These are phyloP conservation scores for Endomychus coccineus DNA, from an alignment of 2,888 invertebrate species.

Conservation along the genomic window DNA sequence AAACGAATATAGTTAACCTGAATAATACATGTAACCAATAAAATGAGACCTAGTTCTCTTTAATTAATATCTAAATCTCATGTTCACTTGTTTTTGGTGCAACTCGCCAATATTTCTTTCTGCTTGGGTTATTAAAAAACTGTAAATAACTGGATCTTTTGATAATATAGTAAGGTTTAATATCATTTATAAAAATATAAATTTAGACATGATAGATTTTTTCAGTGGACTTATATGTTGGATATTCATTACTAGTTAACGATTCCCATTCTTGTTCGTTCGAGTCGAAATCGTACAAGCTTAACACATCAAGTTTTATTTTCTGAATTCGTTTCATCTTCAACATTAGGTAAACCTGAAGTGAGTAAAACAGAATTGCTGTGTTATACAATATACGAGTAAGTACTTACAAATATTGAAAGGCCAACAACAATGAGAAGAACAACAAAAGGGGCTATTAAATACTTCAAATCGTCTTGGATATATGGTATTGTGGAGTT, in stretches of 20 bases:
- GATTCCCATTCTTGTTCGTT: constrained; percentile 63
- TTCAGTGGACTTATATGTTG: constrained; percentile 27
- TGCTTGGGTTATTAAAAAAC: too few species aligned
- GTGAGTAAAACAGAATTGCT: constrained; percentile 12
- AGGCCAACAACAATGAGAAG: constrained; percentile 38
- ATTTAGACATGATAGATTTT: too few species aligned
- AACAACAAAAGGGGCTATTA: constrained; percentile 40
- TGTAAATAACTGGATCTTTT: too few species aligned
- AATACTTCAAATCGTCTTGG: constrained; percentile 33
- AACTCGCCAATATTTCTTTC: too few species aligned
- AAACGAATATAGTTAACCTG: too few species aligned
- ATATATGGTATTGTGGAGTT: constrained; percentile 7
- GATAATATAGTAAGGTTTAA: too few species aligned
- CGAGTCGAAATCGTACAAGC: constrained; percentile 61
- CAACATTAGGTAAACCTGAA: constrained; percentile 48
- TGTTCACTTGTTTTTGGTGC: too few species aligned
- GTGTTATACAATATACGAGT: not conserved
- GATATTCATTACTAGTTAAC: constrained; percentile 43
- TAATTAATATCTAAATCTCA: too few species aligned
- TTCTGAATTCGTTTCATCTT: constrained; percentile 50
- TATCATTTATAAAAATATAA: too few species aligned
- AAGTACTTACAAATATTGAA: constrained; percentile 37
- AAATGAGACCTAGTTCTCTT: too few species aligned
- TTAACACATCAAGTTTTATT: constrained; percentile 56
- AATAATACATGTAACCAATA: too few species aligned